phyloP scores from a whole-genome alignment of 2,888 invertebrate species.

The Orthosia incerta region DNA sequence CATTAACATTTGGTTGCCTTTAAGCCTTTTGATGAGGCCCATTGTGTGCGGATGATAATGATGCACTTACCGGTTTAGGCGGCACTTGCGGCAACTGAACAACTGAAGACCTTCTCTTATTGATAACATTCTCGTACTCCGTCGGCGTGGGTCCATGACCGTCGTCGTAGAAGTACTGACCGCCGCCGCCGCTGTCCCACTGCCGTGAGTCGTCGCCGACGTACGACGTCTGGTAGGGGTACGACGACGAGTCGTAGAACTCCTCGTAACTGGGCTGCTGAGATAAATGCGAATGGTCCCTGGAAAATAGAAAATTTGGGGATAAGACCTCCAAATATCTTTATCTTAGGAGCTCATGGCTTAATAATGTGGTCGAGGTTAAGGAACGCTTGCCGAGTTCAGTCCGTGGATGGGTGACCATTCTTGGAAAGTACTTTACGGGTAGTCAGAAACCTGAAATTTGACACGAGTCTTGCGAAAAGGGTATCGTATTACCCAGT shows the following conservation, averaged over 20 bases:
- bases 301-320: slow-evolving; percentile 68
- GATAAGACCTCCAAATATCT: too few species aligned
- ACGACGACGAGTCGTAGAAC: slow-evolving; percentile 92
- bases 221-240: slow-evolving; percentile 91
- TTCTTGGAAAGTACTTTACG: too few species aligned
- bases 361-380: too few species aligned
- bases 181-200: slow-evolving; percentile 94
- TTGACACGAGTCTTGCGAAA: too few species aligned
- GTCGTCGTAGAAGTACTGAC: slow-evolving; percentile 88
- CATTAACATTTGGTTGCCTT: too few species aligned
- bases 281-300: slow-evolving; percentile 89
- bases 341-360: too few species aligned
- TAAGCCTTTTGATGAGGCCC: too few species aligned
- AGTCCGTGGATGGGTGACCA: too few species aligned
- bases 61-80: slow-evolving; percentile 79
- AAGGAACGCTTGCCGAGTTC: too few species aligned
- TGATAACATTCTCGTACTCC: slow-evolving; percentile 90
- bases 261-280: slow-evolving; percentile 92
- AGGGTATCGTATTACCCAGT: too few species aligned
- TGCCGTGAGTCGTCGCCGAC: slow-evolving; percentile 92
- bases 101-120: slow-evolving; percentile 89
- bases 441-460: too few species aligned
- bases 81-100: slow-evolving; percentile 90
- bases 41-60: too few species aligned
- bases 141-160: slow-evolving; percentile 88